These are phyloP conservation scores for Epizoanthus rinbou DNA, from an alignment of 92 coral and sea anemone genomes.

Conservation along the genomic window DNA sequence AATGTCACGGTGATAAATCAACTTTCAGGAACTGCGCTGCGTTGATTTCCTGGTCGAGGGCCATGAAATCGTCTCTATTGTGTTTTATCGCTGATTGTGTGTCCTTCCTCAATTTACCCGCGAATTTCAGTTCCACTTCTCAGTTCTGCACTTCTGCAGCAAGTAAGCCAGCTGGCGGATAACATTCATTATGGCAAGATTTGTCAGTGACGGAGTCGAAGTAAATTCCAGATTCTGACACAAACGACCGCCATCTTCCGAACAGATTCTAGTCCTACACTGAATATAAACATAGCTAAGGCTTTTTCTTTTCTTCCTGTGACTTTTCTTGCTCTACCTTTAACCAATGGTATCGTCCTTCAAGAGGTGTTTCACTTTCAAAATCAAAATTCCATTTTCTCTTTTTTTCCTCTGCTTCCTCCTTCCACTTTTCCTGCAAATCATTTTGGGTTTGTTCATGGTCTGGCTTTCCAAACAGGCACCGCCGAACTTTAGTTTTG, in stretches of 20 bases:
- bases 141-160: background rate
- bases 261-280: background rate
- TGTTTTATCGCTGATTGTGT: background rate
- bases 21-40: background rate
- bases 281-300: background rate
- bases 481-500: conserved; percentile 40
- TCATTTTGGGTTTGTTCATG: conserved; percentile 32
- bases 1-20: background rate
- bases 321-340: conserved; percentile 22
- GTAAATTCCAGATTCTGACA: too few species aligned
- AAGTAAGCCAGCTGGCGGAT: background rate
- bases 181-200: too few species aligned
- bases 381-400: conserved; percentile 73
- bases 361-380: conserved; percentile 57
- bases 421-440: conserved; percentile 39
- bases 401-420: conserved; percentile 60
- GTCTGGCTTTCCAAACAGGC: conserved; percentile 76
- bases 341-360: conserved; percentile 64
- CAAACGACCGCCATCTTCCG: too few species aligned
- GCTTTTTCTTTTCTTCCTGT: background rate
- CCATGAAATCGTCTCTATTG: conserved; percentile 9
- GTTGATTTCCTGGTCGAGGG: conserved; percentile 27
- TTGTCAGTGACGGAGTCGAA: too few species aligned
- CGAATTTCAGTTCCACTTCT: background rate
- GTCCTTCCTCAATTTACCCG: background rate